Percentiles rank a stretch among this genome's conserved stretches.
Conservation (phyloP, 2,797 vertebrate species). For the Sebastes glaucus region DNA sequence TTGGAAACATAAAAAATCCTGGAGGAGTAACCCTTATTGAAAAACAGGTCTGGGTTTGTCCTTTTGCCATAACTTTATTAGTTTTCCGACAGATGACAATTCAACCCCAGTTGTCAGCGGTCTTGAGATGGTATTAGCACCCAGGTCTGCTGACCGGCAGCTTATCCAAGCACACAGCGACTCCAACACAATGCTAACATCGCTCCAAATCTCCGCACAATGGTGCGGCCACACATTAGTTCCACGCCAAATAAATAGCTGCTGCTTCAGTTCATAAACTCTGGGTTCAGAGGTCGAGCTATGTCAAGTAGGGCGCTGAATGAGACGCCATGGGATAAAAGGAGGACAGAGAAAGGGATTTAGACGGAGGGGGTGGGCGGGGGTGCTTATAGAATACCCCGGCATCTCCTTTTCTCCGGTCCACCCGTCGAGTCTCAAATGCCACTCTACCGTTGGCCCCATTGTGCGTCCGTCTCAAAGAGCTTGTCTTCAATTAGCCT, state of each 20-base stretch:
- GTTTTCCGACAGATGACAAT: slow-evolving; percentile 45
- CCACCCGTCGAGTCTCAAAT: slow-evolving; percentile 79
- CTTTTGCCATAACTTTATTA: slow-evolving; percentile 27
- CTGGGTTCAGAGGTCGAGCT: slow-evolving; percentile 77
- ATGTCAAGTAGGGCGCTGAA: slow-evolving; percentile 81
- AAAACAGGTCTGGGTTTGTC: background rate
- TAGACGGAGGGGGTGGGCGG: slow-evolving; percentile 63
- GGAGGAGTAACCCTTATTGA: background rate
- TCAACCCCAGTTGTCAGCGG: slow-evolving; percentile 29
- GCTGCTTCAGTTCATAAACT: slow-evolving; percentile 82
- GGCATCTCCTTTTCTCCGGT: slow-evolving; percentile 68
- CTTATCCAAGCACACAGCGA: slow-evolving; percentile 68
- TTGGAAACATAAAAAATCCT: background rate
- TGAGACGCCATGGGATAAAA: slow-evolving; percentile 79
- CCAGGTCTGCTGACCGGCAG: slow-evolving; percentile 61
- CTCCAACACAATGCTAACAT: slow-evolving; percentile 70
- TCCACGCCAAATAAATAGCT: slow-evolving; percentile 77
- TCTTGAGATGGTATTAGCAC: slow-evolving; percentile 59
- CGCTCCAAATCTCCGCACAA: slow-evolving; percentile 72
- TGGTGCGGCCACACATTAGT: slow-evolving; percentile 66
- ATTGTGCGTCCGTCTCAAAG: slow-evolving; percentile 79
- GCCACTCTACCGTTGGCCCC: slow-evolving; percentile 75
- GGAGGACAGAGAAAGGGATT: slow-evolving; percentile 73
- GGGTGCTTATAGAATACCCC: slow-evolving; percentile 70
- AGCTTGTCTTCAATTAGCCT: slow-evolving; percentile 93